These are phyloP conservation scores for Macroglossus sobrinus DNA, from an alignment of 2,113 vertebrate species.

Conservation along the genomic window DNA sequence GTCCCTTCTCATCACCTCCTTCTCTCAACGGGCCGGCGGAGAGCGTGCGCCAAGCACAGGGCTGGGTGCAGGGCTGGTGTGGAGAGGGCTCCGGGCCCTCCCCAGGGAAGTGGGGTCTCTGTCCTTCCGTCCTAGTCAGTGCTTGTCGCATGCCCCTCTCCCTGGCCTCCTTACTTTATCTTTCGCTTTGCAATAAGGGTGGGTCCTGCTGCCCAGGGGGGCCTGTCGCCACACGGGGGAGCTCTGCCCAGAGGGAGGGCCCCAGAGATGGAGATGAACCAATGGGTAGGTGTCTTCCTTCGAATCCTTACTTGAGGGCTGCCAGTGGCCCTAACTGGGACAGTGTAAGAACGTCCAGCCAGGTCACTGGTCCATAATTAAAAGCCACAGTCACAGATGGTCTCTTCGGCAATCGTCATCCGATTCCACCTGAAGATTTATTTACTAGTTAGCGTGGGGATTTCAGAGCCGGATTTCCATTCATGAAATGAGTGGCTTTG, in stretches of 20 bases:
- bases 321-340: neutral
- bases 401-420: neutral
- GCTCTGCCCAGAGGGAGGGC: too few species aligned
- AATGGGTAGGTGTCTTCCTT: neutral
- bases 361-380: fast-evolving
- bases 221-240: neutral
- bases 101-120: neutral
- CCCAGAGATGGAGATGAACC: too few species aligned
- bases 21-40: neutral
- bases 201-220: neutral
- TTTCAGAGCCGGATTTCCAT: neutral
- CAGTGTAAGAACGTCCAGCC: too few species aligned
- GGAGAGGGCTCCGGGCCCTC: neutral
- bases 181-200: neutral
- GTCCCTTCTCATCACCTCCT: too few species aligned
- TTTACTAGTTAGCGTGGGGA: neutral
- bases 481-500: neutral
- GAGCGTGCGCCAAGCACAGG: neutral
- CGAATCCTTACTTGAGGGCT: neutral
- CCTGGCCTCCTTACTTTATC: neutral
- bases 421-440: neutral
- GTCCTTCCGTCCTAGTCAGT: neutral
- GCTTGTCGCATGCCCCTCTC: neutral
- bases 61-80: neutral
- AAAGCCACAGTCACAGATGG: neutral